A percentile compares a stretch with the other conserved stretches of the same genome.
Evolutionary conservation across 2,113 vertebrate species (phyloP).

Genomic region (Nesogale talazaci): DNA sequence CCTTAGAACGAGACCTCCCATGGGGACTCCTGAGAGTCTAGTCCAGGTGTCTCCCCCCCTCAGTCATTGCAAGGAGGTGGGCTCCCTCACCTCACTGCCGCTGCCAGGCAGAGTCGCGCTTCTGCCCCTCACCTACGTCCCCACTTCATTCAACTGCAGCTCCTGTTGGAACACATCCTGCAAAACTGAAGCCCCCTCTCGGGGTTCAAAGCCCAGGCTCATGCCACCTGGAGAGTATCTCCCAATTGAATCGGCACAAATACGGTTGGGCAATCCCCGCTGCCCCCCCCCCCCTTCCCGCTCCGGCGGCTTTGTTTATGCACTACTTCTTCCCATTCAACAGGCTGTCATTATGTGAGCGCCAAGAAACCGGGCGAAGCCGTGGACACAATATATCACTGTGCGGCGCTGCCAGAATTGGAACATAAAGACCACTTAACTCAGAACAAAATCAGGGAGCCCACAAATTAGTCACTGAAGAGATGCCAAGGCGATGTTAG

Average conservation of each 20-base stretch:
- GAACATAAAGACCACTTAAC: slow-evolving; percentile 76
- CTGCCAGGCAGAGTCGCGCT: not conserved
- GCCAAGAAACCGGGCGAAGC: slow-evolving; percentile 34
- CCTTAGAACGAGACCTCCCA: not conserved
- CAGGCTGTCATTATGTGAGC: slow-evolving; percentile 58
- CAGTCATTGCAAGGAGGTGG: not conserved
- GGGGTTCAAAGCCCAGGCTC: not conserved
- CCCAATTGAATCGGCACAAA: slow-evolving; percentile 26
- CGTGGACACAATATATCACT: slow-evolving; percentile 57
- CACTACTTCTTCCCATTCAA: slow-evolving; percentile 70
- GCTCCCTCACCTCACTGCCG: not conserved
- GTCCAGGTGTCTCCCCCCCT: not conserved
- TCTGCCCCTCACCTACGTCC: too few relatives aligned
- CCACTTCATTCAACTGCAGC: not conserved
- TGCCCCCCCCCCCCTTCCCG: not conserved
- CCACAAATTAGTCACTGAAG: slow-evolving; percentile 71
- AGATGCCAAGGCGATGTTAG: slow-evolving; percentile 48
- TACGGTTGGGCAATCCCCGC: not conserved
- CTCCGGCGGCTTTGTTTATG: not conserved
- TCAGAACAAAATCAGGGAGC: slow-evolving; percentile 67
- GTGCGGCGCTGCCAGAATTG: slow-evolving; percentile 63
- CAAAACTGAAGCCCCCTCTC: not conserved
- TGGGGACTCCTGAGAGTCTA: not conserved
- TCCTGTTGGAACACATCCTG: not conserved
- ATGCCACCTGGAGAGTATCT: not conserved